Conservation (phyloP, 2,888 invertebrate genomes). For the Melanostoma mellinum region DNA sequence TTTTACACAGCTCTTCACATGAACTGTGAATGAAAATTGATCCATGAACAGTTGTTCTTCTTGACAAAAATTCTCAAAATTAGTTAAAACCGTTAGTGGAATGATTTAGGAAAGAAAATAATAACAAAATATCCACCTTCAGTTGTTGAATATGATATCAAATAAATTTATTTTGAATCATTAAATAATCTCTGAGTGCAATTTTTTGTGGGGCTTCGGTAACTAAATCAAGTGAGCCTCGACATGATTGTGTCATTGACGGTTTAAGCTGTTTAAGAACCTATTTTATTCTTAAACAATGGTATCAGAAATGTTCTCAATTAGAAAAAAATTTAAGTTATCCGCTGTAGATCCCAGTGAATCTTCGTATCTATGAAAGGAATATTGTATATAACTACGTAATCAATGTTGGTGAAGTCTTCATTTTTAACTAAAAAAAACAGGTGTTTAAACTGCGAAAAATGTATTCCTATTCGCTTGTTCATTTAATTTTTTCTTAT, state of each 20-base stretch:
- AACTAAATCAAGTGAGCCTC: not conserved
- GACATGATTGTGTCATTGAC: slow-evolving; percentile 2
- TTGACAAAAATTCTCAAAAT: no score
- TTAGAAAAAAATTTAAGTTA: not conserved
- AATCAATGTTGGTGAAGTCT: slow-evolving; percentile 21
- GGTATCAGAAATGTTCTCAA: slow-evolving; percentile 23
- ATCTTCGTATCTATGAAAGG: slow-evolving; percentile 20
- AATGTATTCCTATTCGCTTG: no score
- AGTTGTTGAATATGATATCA: slow-evolving; percentile 2
- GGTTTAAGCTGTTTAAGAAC: slow-evolving; percentile 18
- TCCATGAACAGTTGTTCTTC: no score
- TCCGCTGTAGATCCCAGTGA: not conserved
- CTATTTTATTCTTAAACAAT: slow-evolving; percentile 18
- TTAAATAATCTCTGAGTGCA: no score
- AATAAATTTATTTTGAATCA: not conserved
- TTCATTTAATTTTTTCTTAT: not conserved
- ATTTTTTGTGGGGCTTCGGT: not conserved
- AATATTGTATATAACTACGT: slow-evolving; percentile 14
- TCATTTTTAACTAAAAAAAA: slow-evolving; percentile 15
- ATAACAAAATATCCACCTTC: not conserved
- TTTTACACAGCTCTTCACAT: no score
- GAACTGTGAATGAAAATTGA: no score
- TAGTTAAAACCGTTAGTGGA: no score
- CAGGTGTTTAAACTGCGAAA: not conserved
- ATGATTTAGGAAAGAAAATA: no score